phyloP scores from a whole-genome alignment of 2,888 invertebrate genomes.

The Magallana nippona region DNA sequence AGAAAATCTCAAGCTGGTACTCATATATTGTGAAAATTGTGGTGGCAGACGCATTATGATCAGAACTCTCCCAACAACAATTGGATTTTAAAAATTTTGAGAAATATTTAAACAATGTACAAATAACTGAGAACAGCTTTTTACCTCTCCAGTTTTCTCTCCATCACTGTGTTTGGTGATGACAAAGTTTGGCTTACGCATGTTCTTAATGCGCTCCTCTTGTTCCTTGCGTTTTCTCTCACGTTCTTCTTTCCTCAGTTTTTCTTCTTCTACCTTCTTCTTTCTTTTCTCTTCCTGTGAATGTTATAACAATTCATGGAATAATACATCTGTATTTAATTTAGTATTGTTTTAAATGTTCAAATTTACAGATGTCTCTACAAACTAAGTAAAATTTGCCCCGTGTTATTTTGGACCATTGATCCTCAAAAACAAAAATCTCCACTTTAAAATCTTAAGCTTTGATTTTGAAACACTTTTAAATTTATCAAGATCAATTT shows the following conservation, averaged over 20 bases:
- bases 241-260: conserved; percentile 82
- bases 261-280: conserved; percentile 77
- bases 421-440: no score
- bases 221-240: conserved; percentile 98
- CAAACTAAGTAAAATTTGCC: no score
- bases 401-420: no score
- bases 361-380: neutral
- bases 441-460: no score
- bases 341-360: neutral
- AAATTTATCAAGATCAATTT: no score
- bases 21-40: no score
- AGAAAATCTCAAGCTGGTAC: no score
- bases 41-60: no score
- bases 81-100: no score
- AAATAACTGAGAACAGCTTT: neutral
- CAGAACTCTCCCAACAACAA: no score
- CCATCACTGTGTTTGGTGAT: conserved; percentile 73
- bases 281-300: conserved; percentile 77
- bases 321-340: neutral
- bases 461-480: no score
- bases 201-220: conserved; percentile 82
- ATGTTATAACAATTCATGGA: neutral
- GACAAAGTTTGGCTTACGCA: conserved; percentile 77
- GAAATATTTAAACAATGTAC: no score
- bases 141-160: conserved; percentile 49